Percentiles rank a stretch among this genome's conserved stretches.
Evolutionary conservation across 2,888 invertebrate species (phyloP).

Genomic region (Eucera pruinosa): DNA sequence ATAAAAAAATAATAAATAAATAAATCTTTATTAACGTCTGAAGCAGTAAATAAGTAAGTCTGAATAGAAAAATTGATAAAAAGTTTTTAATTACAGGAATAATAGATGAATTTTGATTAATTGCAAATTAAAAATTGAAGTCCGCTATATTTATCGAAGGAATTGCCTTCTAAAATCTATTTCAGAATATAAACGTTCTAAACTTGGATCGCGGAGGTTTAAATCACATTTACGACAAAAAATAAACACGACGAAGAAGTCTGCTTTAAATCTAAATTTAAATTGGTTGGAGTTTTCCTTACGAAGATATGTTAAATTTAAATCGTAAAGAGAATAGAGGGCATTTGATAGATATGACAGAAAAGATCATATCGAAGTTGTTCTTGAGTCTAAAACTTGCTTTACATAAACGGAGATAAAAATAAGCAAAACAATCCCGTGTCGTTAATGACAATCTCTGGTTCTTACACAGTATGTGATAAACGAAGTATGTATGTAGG

Average conservation of each 20-base stretch:
- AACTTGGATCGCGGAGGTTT: too few relatives aligned
- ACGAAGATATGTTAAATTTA: not conserved
- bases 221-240: too few relatives aligned
- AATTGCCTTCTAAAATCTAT: too few relatives aligned
- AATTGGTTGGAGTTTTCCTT: not conserved
- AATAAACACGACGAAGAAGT: too few relatives aligned
- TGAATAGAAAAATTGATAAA: not conserved
- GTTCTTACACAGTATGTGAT: not conserved
- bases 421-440: not conserved
- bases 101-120: too few relatives aligned
- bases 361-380: not conserved
- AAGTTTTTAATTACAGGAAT: too few relatives aligned
- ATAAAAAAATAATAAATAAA: not conserved
- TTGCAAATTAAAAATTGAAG: too few relatives aligned
- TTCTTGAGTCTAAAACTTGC: not conserved
- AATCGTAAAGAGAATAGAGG: not conserved
- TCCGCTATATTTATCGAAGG: too few relatives aligned
- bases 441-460: not conserved
- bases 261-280: too few relatives aligned
- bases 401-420: not conserved
- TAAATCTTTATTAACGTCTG: not conserved
- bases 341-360: not conserved
- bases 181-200: too few relatives aligned
- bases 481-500: conserved; percentile 3
- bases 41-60: too few relatives aligned